Base-by-base conservation (phyloP, 1,140 invertebrate species). In the Lithobius niger region DNA sequence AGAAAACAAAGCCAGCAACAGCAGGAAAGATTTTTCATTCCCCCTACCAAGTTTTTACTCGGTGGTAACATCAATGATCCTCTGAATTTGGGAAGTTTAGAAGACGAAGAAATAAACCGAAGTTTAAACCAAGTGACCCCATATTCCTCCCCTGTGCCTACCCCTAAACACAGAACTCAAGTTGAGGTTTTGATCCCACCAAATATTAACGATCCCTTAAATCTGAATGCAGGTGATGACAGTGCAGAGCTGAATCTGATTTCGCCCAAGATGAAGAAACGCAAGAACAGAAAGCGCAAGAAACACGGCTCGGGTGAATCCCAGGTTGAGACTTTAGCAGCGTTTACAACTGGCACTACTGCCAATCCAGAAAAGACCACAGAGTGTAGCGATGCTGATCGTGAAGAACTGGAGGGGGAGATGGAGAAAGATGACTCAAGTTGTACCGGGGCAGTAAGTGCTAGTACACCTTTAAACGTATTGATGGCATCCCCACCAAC, bases 61-160 rank as follows among this genome's bases (percentile, higher is more conserved):
- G 93, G 93, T 49, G 93, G 93, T 19, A 96, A 92, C 67, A 95
- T 95, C 60, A 84, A 82, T 59, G 93, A 97, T 75, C 93, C 93
- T 0, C 70, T 97, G 13, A 97, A 97, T 75, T 73, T 97, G 50
- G 91, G 90, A 63, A 90, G 90, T 67, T 75, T 97, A 63, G 84
- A 88, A 67, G 82, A 91, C 71, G 88, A 91, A 69, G 84, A 88
- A 67, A 79, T 88, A 6, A 87, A 87, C 58, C 15, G 45, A 13
- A 60, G 64, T 6, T 47, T 89, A 74, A 92, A 91, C 73, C 84
- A 87, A 27, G 81, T 84, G 0, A 93, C 90, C 6, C 88, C 88
- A 48, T 81, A 86, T 61, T 88, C 86, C 10, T 90, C 87, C 56
- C 91, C 90, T 1, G 67, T 91, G 36, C 87, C 88, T n/a, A 88